Percentiles rank a stretch among this genome's conserved stretches.
Evolutionary conservation across 2,113 vertebrate species (phyloP).

Genomic region (Eretmochelys imbricata): DNA sequence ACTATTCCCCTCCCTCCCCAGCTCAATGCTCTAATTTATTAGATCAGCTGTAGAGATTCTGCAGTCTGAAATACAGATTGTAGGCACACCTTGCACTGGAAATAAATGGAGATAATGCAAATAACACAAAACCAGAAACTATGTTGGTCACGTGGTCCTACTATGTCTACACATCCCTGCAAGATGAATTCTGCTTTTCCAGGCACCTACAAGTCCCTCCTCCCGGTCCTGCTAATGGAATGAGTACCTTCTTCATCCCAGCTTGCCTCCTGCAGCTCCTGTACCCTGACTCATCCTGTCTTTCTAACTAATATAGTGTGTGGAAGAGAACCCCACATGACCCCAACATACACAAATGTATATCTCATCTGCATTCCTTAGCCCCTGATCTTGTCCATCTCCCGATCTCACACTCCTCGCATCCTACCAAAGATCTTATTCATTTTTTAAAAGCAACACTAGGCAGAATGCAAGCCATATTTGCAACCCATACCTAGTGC

Average conservation of each 20-base stretch:
- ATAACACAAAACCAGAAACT: background rate
- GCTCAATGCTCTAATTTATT: background rate
- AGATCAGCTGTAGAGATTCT: background rate
- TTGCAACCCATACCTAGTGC: background rate
- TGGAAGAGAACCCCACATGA: background rate
- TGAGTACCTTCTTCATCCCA: background rate
- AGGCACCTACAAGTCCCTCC: background rate
- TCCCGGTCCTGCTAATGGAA: background rate
- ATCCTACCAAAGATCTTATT: background rate
- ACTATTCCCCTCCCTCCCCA: background rate
- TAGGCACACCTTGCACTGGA: background rate
- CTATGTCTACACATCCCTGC: background rate
- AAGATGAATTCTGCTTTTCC: background rate
- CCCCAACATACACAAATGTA: accelerated
- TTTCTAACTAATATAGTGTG: background rate
- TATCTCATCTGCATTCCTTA: background rate
- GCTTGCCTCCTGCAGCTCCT: accelerated
- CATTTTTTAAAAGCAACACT: background rate
- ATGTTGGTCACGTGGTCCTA: background rate
- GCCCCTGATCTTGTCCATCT: background rate
- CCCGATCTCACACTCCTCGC: background rate
- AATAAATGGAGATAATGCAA: background rate
- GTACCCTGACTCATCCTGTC: background rate
- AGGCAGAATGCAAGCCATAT: background rate
- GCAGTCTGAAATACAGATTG: background rate